Evolutionary conservation across 2,113 vertebrate species (phyloP).

Genomic region (Hylia prasina): DNA sequence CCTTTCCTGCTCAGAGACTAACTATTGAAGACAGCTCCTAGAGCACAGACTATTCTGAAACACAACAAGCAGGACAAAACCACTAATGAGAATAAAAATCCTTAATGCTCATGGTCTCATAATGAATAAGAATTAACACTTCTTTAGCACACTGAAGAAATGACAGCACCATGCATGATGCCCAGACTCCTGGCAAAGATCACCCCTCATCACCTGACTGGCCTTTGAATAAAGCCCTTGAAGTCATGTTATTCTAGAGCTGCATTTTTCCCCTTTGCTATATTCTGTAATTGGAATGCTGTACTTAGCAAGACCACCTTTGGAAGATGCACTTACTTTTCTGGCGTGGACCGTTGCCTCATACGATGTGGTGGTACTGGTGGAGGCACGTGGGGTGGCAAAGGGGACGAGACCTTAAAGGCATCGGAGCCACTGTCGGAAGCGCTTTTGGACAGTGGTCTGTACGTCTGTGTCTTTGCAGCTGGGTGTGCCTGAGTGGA

Average conservation of each 20-base stretch:
- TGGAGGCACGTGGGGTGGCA: constrained; percentile 81
- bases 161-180: neutral
- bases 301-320: neutral
- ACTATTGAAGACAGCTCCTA: neutral
- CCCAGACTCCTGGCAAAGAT: neutral
- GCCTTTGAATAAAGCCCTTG: neutral
- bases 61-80: neutral
- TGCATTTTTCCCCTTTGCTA: neutral
- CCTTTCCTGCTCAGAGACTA: neutral
- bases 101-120: neutral
- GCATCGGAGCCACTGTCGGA: constrained; percentile 79
- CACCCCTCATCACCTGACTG: neutral
- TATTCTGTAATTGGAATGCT: neutral
- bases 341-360: constrained; percentile 78
- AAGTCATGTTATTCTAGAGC: neutral
- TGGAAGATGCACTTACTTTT: constrained; percentile 73
- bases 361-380: constrained; percentile 81
- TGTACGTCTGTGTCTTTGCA: constrained; percentile 91
- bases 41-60: neutral
- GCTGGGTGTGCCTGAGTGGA: constrained; percentile 87
- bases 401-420: constrained; percentile 73
- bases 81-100: neutral
- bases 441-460: constrained; percentile 88
- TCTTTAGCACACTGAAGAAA: neutral
- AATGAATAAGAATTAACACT: neutral